Evolutionary conservation across 2,113 vertebrate species (phyloP).

Genomic region (Cinclus mexicanus): DNA sequence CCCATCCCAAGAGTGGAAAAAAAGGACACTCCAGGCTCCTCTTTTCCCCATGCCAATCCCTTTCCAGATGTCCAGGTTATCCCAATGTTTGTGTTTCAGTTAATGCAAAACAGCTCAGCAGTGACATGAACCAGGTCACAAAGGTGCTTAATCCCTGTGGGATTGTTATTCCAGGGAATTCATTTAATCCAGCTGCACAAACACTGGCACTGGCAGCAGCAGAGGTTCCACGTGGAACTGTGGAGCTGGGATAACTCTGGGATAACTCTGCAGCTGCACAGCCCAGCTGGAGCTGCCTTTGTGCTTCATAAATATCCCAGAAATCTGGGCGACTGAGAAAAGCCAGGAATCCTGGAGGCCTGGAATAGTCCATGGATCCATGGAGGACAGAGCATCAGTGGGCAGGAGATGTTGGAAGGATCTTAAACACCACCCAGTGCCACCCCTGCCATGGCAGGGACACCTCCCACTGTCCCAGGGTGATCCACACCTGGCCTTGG

Average conservation of each 20-base stretch:
- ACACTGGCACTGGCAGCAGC: neutral
- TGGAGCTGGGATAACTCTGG: neutral
- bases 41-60: neutral
- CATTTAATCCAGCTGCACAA: neutral
- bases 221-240: neutral
- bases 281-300: neutral
- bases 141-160: neutral
- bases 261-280: neutral
- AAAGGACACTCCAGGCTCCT: neutral
- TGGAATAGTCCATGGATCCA: neutral
- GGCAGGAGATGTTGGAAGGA: neutral
- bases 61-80: neutral
- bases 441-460: neutral
- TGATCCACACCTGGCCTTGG: neutral
- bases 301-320: neutral
- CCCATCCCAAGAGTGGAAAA: neutral
- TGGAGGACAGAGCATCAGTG: neutral
- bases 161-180: neutral
- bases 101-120: accelerated
- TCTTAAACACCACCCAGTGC: neutral
- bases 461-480: neutral
- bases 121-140: neutral
- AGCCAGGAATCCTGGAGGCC: neutral
- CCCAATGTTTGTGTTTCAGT: neutral
- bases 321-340: neutral